Percentiles rank a stretch among this genome's conserved stretches.
Evolutionary conservation across 2,888 invertebrate genomes (phyloP).

Genomic region (Endotricha flammealis): DNA sequence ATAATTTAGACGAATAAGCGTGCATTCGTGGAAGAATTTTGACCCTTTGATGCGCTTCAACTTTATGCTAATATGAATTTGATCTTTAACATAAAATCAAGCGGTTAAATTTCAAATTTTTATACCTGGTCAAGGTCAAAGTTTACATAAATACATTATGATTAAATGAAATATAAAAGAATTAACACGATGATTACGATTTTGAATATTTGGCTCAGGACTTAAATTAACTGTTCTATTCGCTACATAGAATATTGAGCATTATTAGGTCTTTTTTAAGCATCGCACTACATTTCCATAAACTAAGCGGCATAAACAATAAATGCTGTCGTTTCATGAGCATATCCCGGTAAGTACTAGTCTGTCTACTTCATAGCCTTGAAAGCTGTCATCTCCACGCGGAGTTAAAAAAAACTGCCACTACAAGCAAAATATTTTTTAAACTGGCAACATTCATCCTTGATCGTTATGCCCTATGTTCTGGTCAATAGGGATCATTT

Average conservation of each 20-base stretch:
- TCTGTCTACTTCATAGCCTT: slow-evolving; percentile 38
- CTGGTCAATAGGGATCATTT: slow-evolving; percentile 57
- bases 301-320: slow-evolving; percentile 25
- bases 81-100: too few species aligned
- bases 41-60: too few species aligned
- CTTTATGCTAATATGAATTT: too few species aligned
- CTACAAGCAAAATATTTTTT: slow-evolving; percentile 48
- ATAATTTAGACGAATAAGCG: too few species aligned
- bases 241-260: slow-evolving; percentile 48
- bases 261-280: slow-evolving; percentile 52
- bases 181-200: slow-evolving; percentile 29
- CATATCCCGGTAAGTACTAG: slow-evolving; percentile 39
- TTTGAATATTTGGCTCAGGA: slow-evolving; percentile 32
- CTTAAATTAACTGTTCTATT: slow-evolving; percentile 23
- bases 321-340: slow-evolving; percentile 32
- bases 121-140: slow-evolving; percentile 3
- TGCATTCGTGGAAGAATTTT: too few species aligned
- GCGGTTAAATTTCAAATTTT: too few species aligned
- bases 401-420: slow-evolving; percentile 30
- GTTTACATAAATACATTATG: not conserved
- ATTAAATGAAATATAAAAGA: slow-evolving; percentile 18
- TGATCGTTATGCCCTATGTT: slow-evolving; percentile 49
- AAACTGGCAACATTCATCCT: slow-evolving; percentile 40
- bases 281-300: slow-evolving; percentile 36
- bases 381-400: slow-evolving; percentile 43